A percentile compares a stretch with the other conserved stretches of the same genome.
These are phyloP conservation scores for Drosophila punjabiensis DNA, from an alignment of 1,140 invertebrate genomes.

Conservation along the genomic window DNA sequence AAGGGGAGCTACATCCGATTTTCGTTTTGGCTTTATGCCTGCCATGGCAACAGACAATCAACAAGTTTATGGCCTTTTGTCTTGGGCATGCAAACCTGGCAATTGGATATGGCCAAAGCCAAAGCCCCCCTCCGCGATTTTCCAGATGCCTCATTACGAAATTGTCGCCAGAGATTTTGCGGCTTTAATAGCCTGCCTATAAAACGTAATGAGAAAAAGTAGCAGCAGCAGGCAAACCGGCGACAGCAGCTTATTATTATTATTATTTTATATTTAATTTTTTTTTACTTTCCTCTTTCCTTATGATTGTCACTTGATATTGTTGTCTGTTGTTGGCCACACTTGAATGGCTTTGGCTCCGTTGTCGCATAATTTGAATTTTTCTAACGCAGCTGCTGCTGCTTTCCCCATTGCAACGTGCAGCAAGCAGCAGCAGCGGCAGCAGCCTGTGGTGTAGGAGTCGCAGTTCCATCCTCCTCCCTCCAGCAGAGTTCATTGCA, in stretches of 20 bases:
- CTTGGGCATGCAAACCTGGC: constrained; percentile 44
- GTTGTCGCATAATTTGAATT: constrained; percentile 64
- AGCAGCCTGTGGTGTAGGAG: constrained; percentile 43
- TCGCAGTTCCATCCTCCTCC: constrained; percentile 35
- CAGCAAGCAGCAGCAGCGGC: too few species aligned
- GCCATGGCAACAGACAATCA: constrained; percentile 44
- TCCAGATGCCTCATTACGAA: constrained; percentile 54
- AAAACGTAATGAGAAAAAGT: constrained; percentile 64
- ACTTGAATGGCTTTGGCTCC: constrained; percentile 52
- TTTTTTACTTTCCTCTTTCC: constrained; percentile 13
- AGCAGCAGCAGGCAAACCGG: constrained; percentile 16
- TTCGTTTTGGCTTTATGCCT: constrained; percentile 25
- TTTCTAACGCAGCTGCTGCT: constrained; percentile 52
- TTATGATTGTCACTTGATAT: constrained; percentile 65
- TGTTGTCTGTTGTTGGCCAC: constrained; percentile 43
- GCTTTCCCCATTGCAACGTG: too few species aligned
- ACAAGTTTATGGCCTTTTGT: constrained; percentile 54
- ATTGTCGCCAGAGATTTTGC: constrained; percentile 64
- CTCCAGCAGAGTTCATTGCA: constrained; percentile 52
- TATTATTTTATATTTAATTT: constrained; percentile 26
- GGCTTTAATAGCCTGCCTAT: constrained; percentile 57
- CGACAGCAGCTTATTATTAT: constrained; percentile 41
- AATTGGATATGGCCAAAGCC: constrained; percentile 31
- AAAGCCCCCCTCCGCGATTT: not conserved
- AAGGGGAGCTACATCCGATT: constrained; percentile 7